Evolutionary conservation across 2,888 invertebrate species (phyloP).

Genomic region (Brachypterus glaber): DNA sequence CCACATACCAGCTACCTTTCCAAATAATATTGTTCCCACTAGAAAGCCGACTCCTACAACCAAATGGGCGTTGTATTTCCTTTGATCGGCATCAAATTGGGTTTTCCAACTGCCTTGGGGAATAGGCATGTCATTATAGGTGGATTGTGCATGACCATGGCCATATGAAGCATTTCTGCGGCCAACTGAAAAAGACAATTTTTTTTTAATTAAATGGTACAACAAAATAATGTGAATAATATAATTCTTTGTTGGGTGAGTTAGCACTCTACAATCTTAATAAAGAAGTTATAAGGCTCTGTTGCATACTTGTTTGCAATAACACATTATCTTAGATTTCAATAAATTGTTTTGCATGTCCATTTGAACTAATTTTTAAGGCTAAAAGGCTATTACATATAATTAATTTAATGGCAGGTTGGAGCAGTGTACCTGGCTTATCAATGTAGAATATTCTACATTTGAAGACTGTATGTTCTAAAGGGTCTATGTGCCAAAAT

Average conservation of each 20-base stretch:
- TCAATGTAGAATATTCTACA: no score
- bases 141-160: conserved; percentile 29
- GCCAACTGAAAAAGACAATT: conserved; percentile 16
- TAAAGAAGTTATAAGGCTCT: no score
- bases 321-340: no score
- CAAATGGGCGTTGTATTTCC: conserved; percentile 59
- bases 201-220: not conserved
- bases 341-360: no score
- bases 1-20: conserved; percentile 51
- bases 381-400: no score
- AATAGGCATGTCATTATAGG: conserved; percentile 68
- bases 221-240: not conserved
- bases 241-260: not conserved
- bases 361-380: no score
- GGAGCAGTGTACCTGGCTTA: no score
- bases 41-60: conserved; percentile 48
- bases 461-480: no score
- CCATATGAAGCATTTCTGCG: conserved; percentile 19
- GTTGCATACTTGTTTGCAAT: no score
- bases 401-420: no score
- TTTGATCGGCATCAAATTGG: conserved; percentile 53
- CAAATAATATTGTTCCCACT: conserved; percentile 41
- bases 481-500: no score
- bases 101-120: conserved; percentile 73
- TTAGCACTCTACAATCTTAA: no score